Conservation (phyloP, 2,797 vertebrate genomes). For the Xenopus petersii region DNA sequence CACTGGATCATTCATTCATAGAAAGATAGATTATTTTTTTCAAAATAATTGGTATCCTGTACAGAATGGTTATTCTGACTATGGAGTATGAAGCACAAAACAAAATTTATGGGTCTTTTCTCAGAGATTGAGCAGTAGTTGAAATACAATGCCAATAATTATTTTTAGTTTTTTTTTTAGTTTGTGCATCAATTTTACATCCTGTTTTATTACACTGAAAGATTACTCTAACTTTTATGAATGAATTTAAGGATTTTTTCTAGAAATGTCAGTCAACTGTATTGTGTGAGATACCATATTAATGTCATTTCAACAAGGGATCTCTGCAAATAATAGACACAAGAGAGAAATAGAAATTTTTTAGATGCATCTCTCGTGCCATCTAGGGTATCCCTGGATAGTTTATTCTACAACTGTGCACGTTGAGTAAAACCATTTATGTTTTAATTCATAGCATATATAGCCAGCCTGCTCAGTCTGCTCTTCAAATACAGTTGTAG, state of each 20-base stretch:
- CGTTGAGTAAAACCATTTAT: no score
- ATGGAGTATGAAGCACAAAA: slow-evolving; percentile 22
- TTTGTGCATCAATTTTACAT: slow-evolving; percentile 12
- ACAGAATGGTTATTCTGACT: slow-evolving; percentile 19
- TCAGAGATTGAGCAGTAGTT: slow-evolving; percentile 3
- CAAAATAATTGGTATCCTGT: slow-evolving; percentile 37
- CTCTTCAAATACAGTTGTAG: no score
- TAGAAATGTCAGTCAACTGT: background rate
- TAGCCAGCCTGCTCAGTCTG: no score
- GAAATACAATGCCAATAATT: slow-evolving; percentile 12
- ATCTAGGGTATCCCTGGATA: no score
- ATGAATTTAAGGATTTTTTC: background rate
- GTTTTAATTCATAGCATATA: no score
- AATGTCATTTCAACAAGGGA: background rate
- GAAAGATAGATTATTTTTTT: slow-evolving; percentile 29
- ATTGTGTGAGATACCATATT: background rate
- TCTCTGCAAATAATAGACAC: no score
- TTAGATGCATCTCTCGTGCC: no score
- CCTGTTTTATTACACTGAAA: background rate
- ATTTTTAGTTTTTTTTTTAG: slow-evolving; percentile 18
- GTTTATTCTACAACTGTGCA: no score
- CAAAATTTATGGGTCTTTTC: slow-evolving; percentile 20
- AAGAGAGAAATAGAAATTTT: no score
- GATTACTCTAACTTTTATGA: slow-evolving; percentile 3
- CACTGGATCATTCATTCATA: slow-evolving; percentile 37